Conservation (phyloP, 2,113 vertebrate species). For the Lagopus leucura region DNA sequence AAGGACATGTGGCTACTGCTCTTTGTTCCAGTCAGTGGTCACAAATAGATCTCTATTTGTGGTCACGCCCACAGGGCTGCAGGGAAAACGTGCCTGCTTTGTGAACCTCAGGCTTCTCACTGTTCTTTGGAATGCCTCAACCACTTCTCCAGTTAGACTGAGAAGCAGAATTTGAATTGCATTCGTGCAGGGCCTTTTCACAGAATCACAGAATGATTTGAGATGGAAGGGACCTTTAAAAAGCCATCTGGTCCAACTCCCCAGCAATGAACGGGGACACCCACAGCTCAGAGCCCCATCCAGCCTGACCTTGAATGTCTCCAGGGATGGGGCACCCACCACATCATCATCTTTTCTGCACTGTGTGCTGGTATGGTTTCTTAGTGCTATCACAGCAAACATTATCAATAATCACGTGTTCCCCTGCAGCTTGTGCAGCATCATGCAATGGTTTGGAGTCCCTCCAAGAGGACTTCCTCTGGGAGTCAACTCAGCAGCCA, state of each 20-base stretch:
- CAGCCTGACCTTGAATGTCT: too few relatives aligned
- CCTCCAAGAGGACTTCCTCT: conserved; percentile 47
- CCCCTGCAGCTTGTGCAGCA: not conserved
- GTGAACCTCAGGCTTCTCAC: not conserved
- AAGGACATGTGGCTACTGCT: not conserved
- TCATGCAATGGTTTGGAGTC: not conserved
- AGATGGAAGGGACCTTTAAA: too few relatives aligned
- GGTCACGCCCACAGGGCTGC: not conserved
- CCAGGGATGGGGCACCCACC: too few relatives aligned
- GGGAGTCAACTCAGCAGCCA: not conserved
- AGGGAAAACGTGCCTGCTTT: not conserved
- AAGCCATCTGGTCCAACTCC: too few relatives aligned
- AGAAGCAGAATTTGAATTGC: not conserved
- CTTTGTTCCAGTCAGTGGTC: not conserved
- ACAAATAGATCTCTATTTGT: not conserved
- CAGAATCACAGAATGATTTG: too few relatives aligned
- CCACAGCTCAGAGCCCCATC: too few relatives aligned
- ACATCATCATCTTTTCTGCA: not conserved
- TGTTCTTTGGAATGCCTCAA: not conserved
- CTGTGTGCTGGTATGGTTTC: not conserved
- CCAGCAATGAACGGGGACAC: too few relatives aligned
- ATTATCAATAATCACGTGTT: not conserved
- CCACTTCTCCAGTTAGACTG: not conserved
- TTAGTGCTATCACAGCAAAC: not conserved
- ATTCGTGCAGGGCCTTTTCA: not conserved